Evolutionary conservation across 2,797 vertebrate species (phyloP), one percentile per base, ranked within the genome.

Genomic region (Gastrophryne carolinensis): DNA sequence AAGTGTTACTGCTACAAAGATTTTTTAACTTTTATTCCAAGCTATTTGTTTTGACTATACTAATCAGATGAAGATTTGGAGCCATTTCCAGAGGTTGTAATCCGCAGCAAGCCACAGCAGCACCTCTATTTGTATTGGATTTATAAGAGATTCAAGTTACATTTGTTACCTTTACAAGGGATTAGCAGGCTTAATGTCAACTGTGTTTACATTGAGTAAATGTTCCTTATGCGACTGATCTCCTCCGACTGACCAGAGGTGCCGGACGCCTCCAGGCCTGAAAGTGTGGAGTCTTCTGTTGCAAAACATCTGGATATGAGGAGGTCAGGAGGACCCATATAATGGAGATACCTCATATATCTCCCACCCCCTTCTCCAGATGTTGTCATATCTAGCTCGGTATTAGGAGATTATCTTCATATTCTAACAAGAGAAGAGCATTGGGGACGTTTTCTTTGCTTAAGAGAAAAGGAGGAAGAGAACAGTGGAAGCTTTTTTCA

Each of bases 381-480:
- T 67, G 68, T 67, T 41, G n/a, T 30, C 41, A 67, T 26, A 66
- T 72, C 52, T 60, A 50, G 23, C n/a, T 35, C 7, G 3, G 69
- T 67, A 65, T 65, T 58, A 78, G 62, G 54, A 64, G 74, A 77
- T 77, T 77, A 70, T 56, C n/a, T 63, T 13, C 62, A 30, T 41
- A 1, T 37, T 62, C 54, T 12, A 60, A 72, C 29, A 67, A 67
- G 60, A 62, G 32, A 68, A 58, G 53, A 41, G 61, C 52, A 67
- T 67, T 60, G 21, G 24, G 13, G 54, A 64, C 60, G 61, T 52
- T 71, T 34, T 56, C 58, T 4, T 68, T 52, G 44, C 47, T 41
- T 19, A 17, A 26, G 57, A 24, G 47, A 70, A 34, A 24, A 74
- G 35, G 29, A 13, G 6, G 24, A n/a, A 47, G 37, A 47, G 44